Evolutionary conservation across 2,113 vertebrate species (phyloP).

Genomic region (Galeopterus variegatus): DNA sequence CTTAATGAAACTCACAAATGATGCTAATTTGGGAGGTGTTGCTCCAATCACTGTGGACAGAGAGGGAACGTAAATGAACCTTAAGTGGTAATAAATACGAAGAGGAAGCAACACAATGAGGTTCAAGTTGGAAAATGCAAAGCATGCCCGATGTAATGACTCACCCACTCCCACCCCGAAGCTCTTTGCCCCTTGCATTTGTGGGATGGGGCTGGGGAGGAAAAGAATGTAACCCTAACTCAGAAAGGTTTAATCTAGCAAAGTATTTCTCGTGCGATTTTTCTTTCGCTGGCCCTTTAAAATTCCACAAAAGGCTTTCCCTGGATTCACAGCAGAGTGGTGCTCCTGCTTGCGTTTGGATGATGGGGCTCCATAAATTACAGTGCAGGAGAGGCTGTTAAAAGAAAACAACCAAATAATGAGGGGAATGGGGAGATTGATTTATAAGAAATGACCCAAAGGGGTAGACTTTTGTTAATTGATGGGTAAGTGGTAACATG

Average conservation of each 20-base stretch:
- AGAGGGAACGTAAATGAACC: constrained; percentile 83
- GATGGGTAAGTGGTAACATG: constrained; percentile 78
- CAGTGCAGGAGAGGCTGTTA: constrained; percentile 64
- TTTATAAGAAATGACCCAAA: constrained; percentile 80
- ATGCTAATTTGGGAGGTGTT: constrained; percentile 85
- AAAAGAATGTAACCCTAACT: neutral
- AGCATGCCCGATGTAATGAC: neutral
- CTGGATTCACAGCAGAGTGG: constrained; percentile 22
- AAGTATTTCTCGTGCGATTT: neutral
- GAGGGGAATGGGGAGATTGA: constrained; percentile 66
- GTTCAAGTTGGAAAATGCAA: constrained; percentile 72
- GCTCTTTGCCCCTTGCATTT: neutral
- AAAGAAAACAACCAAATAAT: constrained; percentile 83
- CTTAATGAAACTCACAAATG: constrained; percentile 86
- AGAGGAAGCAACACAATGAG: constrained; percentile 76
- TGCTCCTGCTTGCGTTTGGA: neutral
- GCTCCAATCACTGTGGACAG: constrained; percentile 79
- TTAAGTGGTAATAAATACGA: constrained; percentile 85
- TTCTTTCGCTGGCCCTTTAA: constrained; percentile 64
- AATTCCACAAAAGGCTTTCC: constrained; percentile 55
- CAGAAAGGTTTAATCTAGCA: constrained; percentile 19
- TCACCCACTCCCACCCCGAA: neutral
- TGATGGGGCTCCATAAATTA: constrained; percentile 74
- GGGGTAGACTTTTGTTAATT: constrained; percentile 78
- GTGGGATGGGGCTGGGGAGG: no score